Conservation (phyloP, 2,797 vertebrate species). For the Octomys mimax region DNA sequence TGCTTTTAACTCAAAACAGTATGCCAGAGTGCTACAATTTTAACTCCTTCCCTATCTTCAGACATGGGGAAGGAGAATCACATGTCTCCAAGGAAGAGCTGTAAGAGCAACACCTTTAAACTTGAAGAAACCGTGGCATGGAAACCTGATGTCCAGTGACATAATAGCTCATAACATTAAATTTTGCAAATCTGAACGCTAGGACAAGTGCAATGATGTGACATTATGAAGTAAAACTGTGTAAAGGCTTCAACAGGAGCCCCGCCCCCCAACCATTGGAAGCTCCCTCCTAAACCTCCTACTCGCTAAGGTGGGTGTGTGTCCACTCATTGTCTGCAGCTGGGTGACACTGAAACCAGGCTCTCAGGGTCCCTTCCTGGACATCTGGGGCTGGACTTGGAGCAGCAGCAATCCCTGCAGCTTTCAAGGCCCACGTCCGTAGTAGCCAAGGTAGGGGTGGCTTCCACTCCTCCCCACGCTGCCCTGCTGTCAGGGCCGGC, state of each 20-base stretch:
- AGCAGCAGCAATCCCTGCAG: not conserved
- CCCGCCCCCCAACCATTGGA: not conserved
- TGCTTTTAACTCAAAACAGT: constrained; percentile 32
- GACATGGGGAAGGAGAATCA: constrained; percentile 25
- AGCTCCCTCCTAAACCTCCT: no score
- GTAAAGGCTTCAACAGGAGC: not conserved
- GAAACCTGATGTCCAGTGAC: not conserved
- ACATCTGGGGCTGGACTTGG: not conserved
- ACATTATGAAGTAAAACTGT: not conserved
- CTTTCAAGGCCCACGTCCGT: not conserved
- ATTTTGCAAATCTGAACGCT: not conserved
- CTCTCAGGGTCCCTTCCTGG: not conserved
- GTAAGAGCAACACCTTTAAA: constrained; percentile 14
- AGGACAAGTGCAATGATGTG: not conserved
- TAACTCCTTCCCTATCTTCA: constrained; percentile 33
- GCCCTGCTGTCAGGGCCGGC: not conserved
- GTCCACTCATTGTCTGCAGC: not conserved
- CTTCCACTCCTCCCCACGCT: not conserved
- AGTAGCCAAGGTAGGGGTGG: not conserved
- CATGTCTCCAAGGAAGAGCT: not conserved
- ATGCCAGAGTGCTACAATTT: constrained; percentile 45
- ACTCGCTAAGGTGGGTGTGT: not conserved
- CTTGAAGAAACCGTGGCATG: constrained; percentile 18
- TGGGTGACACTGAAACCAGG: not conserved
- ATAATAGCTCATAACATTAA: constrained; percentile 8